A percentile compares a stretch with the other conserved stretches of the same genome.
Conservation (phyloP, 2,888 invertebrate genomes). For the Chromoteleia sp. region DNA sequence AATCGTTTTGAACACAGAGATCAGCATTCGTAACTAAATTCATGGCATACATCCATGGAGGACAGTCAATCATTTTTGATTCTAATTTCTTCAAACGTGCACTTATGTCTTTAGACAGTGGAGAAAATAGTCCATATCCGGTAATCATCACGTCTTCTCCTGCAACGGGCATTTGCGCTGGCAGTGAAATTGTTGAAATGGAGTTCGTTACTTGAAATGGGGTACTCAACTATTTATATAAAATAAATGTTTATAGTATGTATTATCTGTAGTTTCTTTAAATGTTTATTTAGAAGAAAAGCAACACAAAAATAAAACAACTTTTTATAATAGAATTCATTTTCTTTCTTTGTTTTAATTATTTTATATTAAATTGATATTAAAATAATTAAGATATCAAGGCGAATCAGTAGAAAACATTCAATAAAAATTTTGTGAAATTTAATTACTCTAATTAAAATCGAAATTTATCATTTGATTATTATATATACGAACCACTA, state of each 20-base stretch:
- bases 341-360: too few relatives aligned
- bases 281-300: too few relatives aligned
- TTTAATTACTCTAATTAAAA: neutral
- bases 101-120: neutral
- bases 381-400: too few relatives aligned
- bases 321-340: too few relatives aligned
- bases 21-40: neutral
- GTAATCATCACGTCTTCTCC: conserved; percentile 24
- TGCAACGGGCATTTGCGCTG: neutral
- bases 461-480: neutral
- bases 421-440: neutral
- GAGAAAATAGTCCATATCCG: conserved; percentile 16
- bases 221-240: neutral
- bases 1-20: conserved; percentile 1
- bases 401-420: too few relatives aligned
- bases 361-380: too few relatives aligned
- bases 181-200: conserved; percentile 11
- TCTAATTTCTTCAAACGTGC: conserved; percentile 6
- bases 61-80: neutral
- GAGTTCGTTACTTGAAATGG: neutral
- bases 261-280: neutral
- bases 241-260: neutral
- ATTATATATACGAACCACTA: conserved; percentile 1
- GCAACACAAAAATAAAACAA: too few relatives aligned
- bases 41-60: neutral